Conservation (phyloP, 92 coral and sea anemone species). For the Bergia sp. region DNA sequence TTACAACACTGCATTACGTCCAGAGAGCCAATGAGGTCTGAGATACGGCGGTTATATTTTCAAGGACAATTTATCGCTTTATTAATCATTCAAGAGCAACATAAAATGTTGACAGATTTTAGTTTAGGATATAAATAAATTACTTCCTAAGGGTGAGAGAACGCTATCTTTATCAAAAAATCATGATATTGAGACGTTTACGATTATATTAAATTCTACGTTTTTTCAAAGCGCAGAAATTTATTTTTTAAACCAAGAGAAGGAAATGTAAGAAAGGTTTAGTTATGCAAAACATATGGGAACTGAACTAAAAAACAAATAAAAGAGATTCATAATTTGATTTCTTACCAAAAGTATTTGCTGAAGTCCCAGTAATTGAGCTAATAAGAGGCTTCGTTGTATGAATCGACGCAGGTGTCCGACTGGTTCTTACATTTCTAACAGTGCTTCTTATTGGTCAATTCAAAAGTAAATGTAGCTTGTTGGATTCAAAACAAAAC, state of each 20-base stretch:
- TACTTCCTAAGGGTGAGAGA: conserved; percentile 1
- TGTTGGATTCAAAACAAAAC: conserved; percentile 23
- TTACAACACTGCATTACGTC: not conserved
- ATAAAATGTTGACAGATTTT: conserved; percentile 13
- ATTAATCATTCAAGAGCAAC: conserved; percentile 26
- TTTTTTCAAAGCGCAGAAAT: not conserved
- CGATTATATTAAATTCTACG: not conserved
- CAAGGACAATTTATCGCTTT: conserved; percentile 10
- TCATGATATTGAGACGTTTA: not conserved
- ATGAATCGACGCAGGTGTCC: conserved; percentile 71
- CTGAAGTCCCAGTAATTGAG: not conserved
- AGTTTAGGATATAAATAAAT: not conserved
- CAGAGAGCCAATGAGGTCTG: not conserved
- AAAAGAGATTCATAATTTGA: not conserved
- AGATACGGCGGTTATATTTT: not conserved
- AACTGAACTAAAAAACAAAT: not conserved
- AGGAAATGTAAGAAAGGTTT: not conserved
- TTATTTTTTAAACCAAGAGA: not conserved
- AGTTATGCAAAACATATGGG: not conserved
- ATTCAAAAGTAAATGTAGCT: not conserved
- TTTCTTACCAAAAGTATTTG: conserved; percentile 2
- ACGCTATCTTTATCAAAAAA: conserved; percentile 16
- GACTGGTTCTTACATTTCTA: conserved; percentile 30
- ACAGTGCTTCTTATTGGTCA: conserved; percentile 26
- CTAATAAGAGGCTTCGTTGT: conserved; percentile 63